These are phyloP conservation scores for Lynx canadensis DNA, from an alignment of 2,113 vertebrate genomes.

Conservation along the genomic window DNA sequence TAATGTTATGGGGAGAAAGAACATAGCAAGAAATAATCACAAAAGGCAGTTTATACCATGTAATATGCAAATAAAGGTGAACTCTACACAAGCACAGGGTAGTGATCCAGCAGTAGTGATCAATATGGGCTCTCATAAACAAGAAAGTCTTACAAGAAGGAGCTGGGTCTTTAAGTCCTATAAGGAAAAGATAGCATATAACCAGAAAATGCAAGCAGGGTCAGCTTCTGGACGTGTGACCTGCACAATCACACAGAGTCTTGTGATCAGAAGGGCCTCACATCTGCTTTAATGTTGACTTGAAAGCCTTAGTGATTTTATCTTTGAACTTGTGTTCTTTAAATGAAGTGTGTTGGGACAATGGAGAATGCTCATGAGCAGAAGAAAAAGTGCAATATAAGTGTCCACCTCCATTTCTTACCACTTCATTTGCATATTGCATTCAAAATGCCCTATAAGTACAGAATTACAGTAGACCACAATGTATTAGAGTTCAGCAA, in stretches of 20 bases:
- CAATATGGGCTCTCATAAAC: not conserved
- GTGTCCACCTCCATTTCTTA: not conserved
- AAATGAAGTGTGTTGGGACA: not conserved
- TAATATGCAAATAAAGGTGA: not conserved
- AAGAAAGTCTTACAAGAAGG: not conserved
- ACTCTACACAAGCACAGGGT: not conserved
- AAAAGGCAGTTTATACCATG: not conserved
- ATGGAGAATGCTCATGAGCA: not conserved
- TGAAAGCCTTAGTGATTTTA: conserved; percentile 22
- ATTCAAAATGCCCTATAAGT: not conserved
- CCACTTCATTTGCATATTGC: not conserved
- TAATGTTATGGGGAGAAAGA: not conserved
- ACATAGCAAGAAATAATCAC: not conserved
- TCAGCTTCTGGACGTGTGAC: not conserved
- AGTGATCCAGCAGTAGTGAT: not conserved
- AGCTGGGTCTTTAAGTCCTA: not conserved
- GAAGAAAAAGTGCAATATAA: not conserved
- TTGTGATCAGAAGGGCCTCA: not conserved
- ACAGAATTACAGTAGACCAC: not conserved
- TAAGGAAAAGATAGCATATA: not conserved
- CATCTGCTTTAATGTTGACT: not conserved
- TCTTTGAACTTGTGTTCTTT: not conserved
- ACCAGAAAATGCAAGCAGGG: not conserved
- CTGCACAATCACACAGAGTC: not conserved
- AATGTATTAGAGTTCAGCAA: not conserved